These are phyloP conservation scores for Scyliorhinus canicula DNA, from an alignment of 2,797 vertebrate genomes.

Conservation along the genomic window DNA sequence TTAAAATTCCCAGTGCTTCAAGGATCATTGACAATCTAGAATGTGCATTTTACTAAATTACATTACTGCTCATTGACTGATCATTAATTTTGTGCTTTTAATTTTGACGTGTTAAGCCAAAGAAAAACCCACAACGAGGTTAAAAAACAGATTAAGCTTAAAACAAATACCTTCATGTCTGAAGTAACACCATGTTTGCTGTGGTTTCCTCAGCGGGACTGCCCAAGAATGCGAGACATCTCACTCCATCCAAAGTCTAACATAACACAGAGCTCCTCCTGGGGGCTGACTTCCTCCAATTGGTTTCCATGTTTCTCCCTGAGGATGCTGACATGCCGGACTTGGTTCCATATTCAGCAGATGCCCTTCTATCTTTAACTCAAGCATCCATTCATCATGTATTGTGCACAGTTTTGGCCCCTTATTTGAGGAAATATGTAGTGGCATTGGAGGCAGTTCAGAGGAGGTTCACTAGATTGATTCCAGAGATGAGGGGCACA, in stretches of 20 bases:
- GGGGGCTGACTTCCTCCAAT: neutral
- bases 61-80: neutral
- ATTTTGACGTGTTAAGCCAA: neutral
- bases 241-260: neutral
- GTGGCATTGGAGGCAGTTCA: too few species aligned
- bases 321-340: neutral
- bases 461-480: too few species aligned
- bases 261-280: neutral
- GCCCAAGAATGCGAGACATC: slow-evolving; percentile 22
- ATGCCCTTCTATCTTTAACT: neutral
- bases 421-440: too few species aligned
- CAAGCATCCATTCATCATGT: neutral
- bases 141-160: neutral
- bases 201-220: neutral
- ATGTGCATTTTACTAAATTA: neutral
- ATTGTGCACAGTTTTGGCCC: too few species aligned
- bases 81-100: neutral
- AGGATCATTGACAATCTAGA: neutral
- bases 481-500: too few species aligned
- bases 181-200: slow-evolving; percentile 14
- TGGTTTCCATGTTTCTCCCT: neutral
- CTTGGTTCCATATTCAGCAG: neutral
- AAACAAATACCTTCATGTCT: neutral
- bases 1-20: neutral
- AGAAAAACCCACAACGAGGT: neutral